phyloP scores from a whole-genome alignment of 1,140 invertebrate species.

The Drosophila pectinifera region DNA sequence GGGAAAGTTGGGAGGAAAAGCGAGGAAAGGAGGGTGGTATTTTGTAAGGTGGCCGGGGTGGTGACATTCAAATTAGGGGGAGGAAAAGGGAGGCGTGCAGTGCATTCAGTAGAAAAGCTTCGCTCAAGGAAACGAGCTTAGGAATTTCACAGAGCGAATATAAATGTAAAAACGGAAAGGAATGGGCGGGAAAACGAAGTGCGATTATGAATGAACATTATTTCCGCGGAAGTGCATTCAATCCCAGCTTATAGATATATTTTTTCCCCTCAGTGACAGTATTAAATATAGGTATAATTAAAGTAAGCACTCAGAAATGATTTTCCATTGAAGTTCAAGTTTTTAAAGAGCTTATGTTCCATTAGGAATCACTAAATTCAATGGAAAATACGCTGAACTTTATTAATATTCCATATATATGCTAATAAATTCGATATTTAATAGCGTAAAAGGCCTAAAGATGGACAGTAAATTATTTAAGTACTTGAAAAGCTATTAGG shows the following conservation, averaged over 20 bases:
- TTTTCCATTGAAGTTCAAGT: too few relatives aligned
- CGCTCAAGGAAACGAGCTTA: conserved; percentile 18
- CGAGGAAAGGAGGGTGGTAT: conserved; percentile 9
- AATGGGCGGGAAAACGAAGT: conserved; percentile 10
- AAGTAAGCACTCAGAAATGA: background rate
- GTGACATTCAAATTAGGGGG: conserved; percentile 23
- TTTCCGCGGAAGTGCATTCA: conserved; percentile 5
- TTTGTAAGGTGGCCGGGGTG: background rate
- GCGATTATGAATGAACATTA: background rate
- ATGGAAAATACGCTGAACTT: too few relatives aligned
- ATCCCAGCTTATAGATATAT: background rate
- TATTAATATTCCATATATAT: too few relatives aligned
- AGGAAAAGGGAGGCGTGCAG: background rate
- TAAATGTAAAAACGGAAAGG: conserved; percentile 19
- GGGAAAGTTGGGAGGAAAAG: background rate
- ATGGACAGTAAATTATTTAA: too few relatives aligned
- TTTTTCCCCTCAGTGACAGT: background rate
- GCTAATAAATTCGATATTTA: too few relatives aligned
- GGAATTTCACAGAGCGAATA: conserved; percentile 16
- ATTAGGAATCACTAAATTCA: too few relatives aligned
- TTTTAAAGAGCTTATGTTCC: too few relatives aligned
- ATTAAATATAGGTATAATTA: background rate
- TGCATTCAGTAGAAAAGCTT: conserved; percentile 23
- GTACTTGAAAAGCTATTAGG: background rate
- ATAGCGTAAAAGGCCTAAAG: too few relatives aligned